A percentile compares a stretch with the other conserved stretches of the same genome.
Conservation (phyloP, 2,113 vertebrate species). For the Pedionomus torquatus region DNA sequence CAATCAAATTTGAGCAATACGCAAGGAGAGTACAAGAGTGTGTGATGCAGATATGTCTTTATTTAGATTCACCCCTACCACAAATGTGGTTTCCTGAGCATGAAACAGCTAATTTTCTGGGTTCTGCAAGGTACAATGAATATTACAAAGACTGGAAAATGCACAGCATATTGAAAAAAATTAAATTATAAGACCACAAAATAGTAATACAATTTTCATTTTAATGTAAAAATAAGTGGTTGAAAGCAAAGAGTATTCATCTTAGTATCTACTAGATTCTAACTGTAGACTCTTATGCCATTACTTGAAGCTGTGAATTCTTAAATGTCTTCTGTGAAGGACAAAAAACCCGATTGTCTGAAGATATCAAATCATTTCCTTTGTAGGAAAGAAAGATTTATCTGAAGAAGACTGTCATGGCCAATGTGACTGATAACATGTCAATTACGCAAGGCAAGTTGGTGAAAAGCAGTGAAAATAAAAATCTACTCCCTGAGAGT, state of each 20-base stretch:
- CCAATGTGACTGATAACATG: neutral
- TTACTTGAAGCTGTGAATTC: neutral
- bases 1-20: neutral
- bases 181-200: neutral
- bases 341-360: neutral
- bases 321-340: neutral
- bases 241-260: neutral
- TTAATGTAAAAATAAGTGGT: neutral
- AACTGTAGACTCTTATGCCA: neutral
- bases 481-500: neutral
- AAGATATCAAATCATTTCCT: neutral
- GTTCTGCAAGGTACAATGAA: neutral
- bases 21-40: neutral
- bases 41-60: neutral
- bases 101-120: slow-evolving; percentile 22
- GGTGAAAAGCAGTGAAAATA: neutral
- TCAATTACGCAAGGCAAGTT: neutral
- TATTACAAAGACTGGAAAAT: neutral
- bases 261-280: neutral
- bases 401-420: neutral
- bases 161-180: neutral
- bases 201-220: neutral
- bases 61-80: neutral
- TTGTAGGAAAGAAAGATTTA: neutral
- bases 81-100: neutral